Conservation (phyloP, 1,140 invertebrate species). For the Formica exsecta region DNA sequence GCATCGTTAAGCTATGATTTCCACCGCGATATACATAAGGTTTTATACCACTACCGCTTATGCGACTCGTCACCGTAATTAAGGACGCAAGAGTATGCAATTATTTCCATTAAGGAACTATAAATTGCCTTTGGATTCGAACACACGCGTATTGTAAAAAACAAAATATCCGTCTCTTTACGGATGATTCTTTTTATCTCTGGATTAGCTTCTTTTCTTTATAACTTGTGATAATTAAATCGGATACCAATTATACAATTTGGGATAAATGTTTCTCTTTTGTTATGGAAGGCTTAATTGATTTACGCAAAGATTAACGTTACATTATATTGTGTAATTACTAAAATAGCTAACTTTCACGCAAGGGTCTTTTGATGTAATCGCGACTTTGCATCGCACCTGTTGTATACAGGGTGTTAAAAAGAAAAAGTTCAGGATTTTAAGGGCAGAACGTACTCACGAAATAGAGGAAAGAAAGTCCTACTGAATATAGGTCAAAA, state of each 20-base stretch:
- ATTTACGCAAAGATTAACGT: conserved; percentile 6
- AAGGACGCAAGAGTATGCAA: not conserved
- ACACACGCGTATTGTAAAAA: not conserved
- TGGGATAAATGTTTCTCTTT: not conserved
- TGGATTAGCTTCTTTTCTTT: not conserved
- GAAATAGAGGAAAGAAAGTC: no score
- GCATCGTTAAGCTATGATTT: conserved; percentile 24
- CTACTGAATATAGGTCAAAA: no score
- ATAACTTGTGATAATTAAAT: conserved; percentile 22
- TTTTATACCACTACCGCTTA: not conserved
- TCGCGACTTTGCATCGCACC: not conserved
- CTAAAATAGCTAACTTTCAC: conserved; percentile 23
- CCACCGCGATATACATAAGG: conserved; percentile 13
- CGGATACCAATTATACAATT: conserved; percentile 3
- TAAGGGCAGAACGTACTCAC: no score
- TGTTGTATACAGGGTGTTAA: no score
- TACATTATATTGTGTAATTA: not conserved
- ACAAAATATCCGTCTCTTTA: not conserved
- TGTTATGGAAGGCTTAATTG: not conserved
- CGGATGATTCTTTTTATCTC: not conserved
- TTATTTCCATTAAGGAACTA: conserved; percentile 38
- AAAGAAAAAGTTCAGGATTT: no score
- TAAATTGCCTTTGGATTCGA: conserved; percentile 38
- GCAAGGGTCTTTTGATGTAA: conserved; percentile 11
- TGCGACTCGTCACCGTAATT: conserved; percentile 9